Conservation (phyloP, 2,113 vertebrate species). For the Pomatostomus ruficeps region DNA sequence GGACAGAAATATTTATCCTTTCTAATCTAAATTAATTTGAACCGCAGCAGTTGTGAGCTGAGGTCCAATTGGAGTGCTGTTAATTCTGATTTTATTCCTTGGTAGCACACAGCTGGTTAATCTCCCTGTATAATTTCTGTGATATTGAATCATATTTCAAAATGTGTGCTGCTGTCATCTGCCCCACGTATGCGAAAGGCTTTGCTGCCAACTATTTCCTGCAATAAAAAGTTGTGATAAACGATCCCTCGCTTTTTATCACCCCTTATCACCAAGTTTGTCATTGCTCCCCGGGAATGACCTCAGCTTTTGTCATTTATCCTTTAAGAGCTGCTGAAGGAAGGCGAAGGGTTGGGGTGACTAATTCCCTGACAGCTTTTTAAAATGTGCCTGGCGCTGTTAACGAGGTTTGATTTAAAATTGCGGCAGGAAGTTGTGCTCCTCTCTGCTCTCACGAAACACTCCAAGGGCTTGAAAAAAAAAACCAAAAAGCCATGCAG, state of each 20-base stretch:
- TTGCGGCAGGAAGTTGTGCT: not conserved
- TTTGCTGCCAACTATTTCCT: not conserved
- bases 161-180: not conserved
- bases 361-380: not conserved
- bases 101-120: not conserved
- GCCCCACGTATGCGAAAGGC: not conserved
- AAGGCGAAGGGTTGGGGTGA: not conserved
- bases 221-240: not conserved
- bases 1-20: not conserved
- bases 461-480: not conserved
- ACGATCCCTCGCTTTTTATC: not conserved
- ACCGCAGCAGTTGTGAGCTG: not conserved
- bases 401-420: not conserved
- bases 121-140: not conserved
- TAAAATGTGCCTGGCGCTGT: not conserved
- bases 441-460: not conserved
- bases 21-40: not conserved
- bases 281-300: not conserved
- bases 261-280: not conserved
- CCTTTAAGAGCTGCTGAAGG: not conserved
- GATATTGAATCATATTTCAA: not conserved
- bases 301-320: not conserved
- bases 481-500: no score
- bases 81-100: not conserved
- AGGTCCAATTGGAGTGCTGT: not conserved